Base-by-base conservation (phyloP, 2,888 invertebrate species). In the Vesta saturnalis region DNA sequence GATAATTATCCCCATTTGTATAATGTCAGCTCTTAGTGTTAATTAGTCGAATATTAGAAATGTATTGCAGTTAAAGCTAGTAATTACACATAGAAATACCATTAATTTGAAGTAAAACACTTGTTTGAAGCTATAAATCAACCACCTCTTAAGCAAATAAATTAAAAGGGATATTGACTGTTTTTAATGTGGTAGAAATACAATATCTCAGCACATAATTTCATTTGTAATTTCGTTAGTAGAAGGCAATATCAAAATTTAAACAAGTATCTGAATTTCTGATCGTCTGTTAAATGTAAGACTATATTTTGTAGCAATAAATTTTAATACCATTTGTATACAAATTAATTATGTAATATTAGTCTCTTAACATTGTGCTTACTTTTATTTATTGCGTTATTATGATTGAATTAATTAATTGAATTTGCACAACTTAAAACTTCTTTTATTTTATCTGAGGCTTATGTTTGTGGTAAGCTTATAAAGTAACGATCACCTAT, bases 1-100 rank as follows among this genome's bases (percentile, higher is more conserved):
- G 68, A 58, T 68, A 64, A 68, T 64, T 68, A 61, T 49, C 47
- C 30, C 56, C 19, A 57, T 58, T 35, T 57, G 23, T 61, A 56
- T 46, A 60, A 56, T 21, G 52, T 21, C 46, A 58, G 55, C 35
- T 57, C 46, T 67, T 57, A 67, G 19, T 67, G 56, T 58, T 61
- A 61, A 67, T 61, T 67, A 58, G 46, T 21, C 12, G 2, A 21
- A 22, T 56, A 63, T 43, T 47, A 56, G 30, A 35, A 35, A 61
- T 52, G 46, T 59, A 43, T 43, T 43, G 43, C 14, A 14, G 43
- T 8, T 43, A 5, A 43, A 43, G 10, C 10, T 8, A 2, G 43
- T 43, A 43, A 43, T 43, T 43, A 43, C 10, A 43, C 43, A 43
- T 43, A 14, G n/a, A 43, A 43, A 43, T 2, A n/a, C 14, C 10